Base-by-base conservation (phyloP, 2,113 vertebrate genomes). In the Pogona vitticeps region DNA sequence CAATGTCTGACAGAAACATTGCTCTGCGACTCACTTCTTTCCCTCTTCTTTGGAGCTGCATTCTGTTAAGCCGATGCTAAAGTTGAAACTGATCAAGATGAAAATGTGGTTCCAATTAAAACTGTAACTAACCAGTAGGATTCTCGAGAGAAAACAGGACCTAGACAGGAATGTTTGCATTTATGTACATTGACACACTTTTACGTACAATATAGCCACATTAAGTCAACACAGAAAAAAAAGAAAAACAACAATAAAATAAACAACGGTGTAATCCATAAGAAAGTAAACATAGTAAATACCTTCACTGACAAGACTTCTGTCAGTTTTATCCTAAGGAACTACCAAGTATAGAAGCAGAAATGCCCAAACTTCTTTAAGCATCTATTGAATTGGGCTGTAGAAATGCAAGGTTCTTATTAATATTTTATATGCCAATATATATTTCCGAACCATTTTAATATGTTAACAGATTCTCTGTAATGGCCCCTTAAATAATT, bases 341-440 rank as follows among this genome's bases (percentile, higher is more conserved):
- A 28, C 63, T 15, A 7, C 80, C 88, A 82, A 91, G 63, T 72
- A 68, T n/a, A 84, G 78, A 90, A 89, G 67, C 84, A 63, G 26
- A 40, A 36, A 23, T 52, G 75, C 80, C 80, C 89, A 68, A 61
- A 87, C 33, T 77, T 91, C 89, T 89, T 84, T 77, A 82, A 91
- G 91, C 86, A 84, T 77, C 92, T 59, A 73, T 83, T 71, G 87
- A 82, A 63, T 90, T 86, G 79, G 85, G 83, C 90, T 68, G 42
- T 76, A 91, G 88, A 88, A 75, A 89, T 86, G 87, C 81, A 91
- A 93, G 89, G 61, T 88, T 71, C 81, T 81, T 87, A 94, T 94
- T 96, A 93, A 94, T 94, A 82, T 92, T 95, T 95, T 88, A 96
- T 94, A 85, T 83, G 88, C 85, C 93, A 92, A 93, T 94, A 91